Conservation (phyloP, 1,140 invertebrate species). For the Trichonephila clavata region DNA sequence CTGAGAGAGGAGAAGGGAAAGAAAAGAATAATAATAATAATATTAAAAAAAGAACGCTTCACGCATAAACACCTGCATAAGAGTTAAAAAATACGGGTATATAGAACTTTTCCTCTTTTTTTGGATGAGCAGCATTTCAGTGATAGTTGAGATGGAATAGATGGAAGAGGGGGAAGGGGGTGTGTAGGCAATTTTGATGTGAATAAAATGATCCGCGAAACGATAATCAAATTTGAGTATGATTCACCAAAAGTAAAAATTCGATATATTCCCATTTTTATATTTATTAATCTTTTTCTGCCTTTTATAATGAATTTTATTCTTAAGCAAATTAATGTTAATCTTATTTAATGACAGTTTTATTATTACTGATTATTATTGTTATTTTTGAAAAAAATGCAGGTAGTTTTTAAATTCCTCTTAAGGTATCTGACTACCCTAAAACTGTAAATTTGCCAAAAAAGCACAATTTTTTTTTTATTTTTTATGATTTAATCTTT, state of each 20-base stretch:
- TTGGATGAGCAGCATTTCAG: conserved; percentile 54
- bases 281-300: no score
- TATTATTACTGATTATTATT: no score
- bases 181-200: neutral
- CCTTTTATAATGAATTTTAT: no score
- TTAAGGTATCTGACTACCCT: no score
- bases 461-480: no score
- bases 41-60: conserved; percentile 15
- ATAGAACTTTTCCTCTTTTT: conserved; percentile 43
- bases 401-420: no score
- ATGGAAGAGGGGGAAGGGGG: neutral
- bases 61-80: conserved; percentile 73
- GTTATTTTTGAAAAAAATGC: no score
- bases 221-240: neutral
- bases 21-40: conserved; percentile 12
- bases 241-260: neutral
- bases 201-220: neutral
- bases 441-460: no score
- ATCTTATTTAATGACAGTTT: no score
- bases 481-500: no score
- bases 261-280: no score
- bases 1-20: neutral
- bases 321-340: no score
- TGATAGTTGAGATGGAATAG: conserved; percentile 34
- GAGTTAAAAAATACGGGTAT: conserved; percentile 47